A percentile compares a stretch with the other conserved stretches of the same genome.
phyloP scores from a whole-genome alignment of 2,113 vertebrate genomes.

The Ciconia boyciana region DNA sequence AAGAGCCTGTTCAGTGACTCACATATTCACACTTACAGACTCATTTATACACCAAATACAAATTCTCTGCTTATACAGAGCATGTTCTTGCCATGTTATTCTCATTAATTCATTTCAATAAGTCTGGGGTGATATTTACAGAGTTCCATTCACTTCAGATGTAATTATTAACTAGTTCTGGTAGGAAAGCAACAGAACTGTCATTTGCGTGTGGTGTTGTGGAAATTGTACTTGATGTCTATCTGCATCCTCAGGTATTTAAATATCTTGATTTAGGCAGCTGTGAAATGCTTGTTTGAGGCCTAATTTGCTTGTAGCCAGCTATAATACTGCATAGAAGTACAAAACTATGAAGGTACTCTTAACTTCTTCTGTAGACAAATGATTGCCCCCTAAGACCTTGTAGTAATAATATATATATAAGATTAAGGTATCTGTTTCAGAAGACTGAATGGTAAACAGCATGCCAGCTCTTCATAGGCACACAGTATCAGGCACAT shows the following conservation, averaged over 20 bases:
- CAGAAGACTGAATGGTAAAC: background rate
- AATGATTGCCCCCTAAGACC: background rate
- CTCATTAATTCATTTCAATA: background rate
- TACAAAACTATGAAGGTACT: background rate
- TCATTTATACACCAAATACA: background rate
- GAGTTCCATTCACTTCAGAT: background rate
- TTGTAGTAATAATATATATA: background rate
- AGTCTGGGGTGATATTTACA: background rate
- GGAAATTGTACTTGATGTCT: background rate
- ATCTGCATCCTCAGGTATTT: background rate
- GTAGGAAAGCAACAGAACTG: background rate
- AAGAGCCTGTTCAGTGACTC: background rate
- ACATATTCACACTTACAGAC: background rate
- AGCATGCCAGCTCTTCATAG: background rate
- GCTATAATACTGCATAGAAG: background rate
- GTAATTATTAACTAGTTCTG: background rate
- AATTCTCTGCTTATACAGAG: background rate
- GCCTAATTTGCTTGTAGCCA: background rate
- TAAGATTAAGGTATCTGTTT: background rate
- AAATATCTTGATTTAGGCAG: background rate
- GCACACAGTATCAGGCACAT: background rate
- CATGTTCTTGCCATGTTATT: background rate
- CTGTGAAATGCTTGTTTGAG: background rate
- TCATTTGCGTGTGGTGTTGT: fast-evolving
- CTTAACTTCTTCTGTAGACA: background rate